Evolutionary conservation across 2,797 vertebrate species (phyloP).

Genomic region (Tragelaphus eurycerus): DNA sequence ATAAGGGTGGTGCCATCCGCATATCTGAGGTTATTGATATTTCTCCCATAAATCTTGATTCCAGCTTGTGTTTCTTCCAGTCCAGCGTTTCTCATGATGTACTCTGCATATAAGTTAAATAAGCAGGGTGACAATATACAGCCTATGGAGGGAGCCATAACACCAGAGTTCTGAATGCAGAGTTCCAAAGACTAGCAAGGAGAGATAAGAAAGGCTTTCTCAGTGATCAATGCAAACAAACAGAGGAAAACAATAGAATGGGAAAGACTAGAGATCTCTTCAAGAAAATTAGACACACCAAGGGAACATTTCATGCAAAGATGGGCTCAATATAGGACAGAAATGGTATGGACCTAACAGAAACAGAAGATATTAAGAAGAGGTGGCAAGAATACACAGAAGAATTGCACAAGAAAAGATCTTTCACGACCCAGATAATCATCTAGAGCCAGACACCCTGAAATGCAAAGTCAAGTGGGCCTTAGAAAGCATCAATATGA

Average conservation of each 20-base stretch:
- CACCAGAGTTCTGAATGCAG: neutral
- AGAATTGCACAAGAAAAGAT: neutral
- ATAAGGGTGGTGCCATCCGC: too few relatives aligned
- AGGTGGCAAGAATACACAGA: neutral
- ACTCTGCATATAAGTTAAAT: too few relatives aligned
- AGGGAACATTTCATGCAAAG: neutral
- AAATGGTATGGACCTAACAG: neutral
- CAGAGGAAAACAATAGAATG: neutral
- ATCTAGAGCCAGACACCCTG: neutral
- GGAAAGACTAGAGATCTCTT: neutral
- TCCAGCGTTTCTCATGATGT: too few relatives aligned
- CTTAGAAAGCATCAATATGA: neutral
- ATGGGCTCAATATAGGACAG: rapidly evolving
- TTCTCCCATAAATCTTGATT: too few relatives aligned
- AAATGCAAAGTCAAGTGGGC: neutral
- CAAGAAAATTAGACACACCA: neutral
- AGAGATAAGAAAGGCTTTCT: neutral
- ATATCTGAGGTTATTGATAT: too few relatives aligned
- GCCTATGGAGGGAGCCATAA: neutral
- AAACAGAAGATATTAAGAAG: neutral
- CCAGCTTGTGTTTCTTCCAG: too few relatives aligned
- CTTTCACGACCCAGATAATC: rapidly evolving
- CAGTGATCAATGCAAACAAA: neutral
- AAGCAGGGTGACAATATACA: too few relatives aligned
- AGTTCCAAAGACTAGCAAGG: neutral